Base-by-base conservation (phyloP, 2,888 invertebrate species). In the Laothoe populi region DNA sequence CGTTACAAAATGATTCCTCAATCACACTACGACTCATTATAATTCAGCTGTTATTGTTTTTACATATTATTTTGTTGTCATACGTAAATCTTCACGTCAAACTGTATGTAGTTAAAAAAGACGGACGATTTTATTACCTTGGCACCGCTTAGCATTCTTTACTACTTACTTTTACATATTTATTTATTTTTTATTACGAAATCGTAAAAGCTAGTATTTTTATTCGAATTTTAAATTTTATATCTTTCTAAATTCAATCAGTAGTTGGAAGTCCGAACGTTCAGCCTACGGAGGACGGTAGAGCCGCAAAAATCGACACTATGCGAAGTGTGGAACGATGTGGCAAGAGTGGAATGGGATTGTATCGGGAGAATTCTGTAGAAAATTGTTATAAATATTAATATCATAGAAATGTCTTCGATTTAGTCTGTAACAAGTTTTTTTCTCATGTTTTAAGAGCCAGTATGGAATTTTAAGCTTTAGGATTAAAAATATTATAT, bases 291-390 rank as follows among this genome's bases (percentile, higher is more conserved):
- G n/a, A n/a, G n/a, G n/a, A n/a, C n/a, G n/a, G n/a, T n/a, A n/a
- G n/a, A n/a, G n/a, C 82, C 79, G 83, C 84, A 85, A 84, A 86
- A 83, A 83, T 85, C 83, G 75, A 80, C 84, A 84, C 83, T 81
- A 62, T 40, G 21, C 16, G 40, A 38, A 23, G 24, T 40, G 7
- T 44, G 13, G 44, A 44, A 31, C 31, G 4, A 1, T 48, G 21
- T 26, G 40, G 11, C n/a, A 16, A 60, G 4, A 24, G 24, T 40
- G 24, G 49, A 24, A 19, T 13, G 13, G 13, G 2, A 57, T 35
- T 4, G 10, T 19, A 31, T n/a, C 21, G 4, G 5, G 7, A 57
- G 21, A 57, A 40, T 38, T 38, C 57, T 38, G 57, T 57, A 57
- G 38, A 11, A 21, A 57, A 38, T 57, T 21, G 10, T 35, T 1